Evolutionary conservation across 2,797 vertebrate species (phyloP).

Genomic region (Platyrinchus mystaceus): DNA sequence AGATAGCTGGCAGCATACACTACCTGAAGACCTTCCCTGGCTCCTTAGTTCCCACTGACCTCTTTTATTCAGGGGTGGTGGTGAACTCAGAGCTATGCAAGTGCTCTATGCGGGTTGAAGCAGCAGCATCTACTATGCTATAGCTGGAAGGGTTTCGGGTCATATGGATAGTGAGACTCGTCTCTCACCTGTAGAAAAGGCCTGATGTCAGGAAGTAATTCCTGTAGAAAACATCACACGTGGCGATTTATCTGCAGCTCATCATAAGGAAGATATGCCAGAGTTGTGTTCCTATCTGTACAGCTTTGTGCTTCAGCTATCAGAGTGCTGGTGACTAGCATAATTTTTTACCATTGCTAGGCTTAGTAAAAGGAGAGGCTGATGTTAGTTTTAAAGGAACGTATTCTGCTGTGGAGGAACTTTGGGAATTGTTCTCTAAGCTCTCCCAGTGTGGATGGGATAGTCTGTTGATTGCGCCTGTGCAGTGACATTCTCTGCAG

Average conservation of each 20-base stretch:
- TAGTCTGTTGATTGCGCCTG: not conserved
- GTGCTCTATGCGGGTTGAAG: not conserved
- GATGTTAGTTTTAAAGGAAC: not conserved
- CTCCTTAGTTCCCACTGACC: not conserved
- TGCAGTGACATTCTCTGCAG: not conserved
- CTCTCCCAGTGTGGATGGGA: not conserved
- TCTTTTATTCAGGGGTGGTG: not conserved
- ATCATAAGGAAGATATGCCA: not conserved
- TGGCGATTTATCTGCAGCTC: not conserved
- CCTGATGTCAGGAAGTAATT: not conserved
- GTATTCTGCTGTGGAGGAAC: not conserved
- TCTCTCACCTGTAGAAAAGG: not conserved
- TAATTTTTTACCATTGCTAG: not conserved
- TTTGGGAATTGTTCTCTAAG: not conserved
- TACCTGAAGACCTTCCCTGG: not conserved
- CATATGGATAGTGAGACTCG: accelerated
- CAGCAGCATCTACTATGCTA: not conserved
- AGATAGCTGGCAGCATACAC: not conserved
- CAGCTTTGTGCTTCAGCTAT: not conserved
- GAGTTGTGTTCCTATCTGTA: not conserved
- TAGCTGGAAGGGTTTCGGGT: not conserved
- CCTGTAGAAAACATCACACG: not conserved
- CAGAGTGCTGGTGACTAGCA: not conserved
- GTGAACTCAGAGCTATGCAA: accelerated
- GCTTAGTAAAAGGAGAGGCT: not conserved